Evolutionary conservation across 2,888 invertebrate genomes (phyloP), one percentile per base, ranked within the genome.

Genomic region (Drosophila ezoana): DNA sequence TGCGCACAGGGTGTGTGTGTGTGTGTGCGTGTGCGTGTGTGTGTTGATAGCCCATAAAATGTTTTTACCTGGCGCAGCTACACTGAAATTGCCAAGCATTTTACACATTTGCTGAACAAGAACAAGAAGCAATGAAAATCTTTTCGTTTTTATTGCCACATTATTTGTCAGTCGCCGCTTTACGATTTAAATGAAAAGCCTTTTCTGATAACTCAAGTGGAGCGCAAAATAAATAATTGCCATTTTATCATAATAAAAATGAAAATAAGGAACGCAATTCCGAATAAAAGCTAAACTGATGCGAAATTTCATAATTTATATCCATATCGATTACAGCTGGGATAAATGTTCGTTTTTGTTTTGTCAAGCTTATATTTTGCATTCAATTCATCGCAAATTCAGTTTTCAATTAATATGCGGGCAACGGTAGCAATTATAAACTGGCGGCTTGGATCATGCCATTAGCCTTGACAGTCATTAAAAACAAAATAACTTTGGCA

Each of bases 361-460:
- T 64, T 63, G 65, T 63, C 57, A 71, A 53, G 62, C 43, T 60
- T 43, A 23, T 8, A 6, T 64, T 61, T 65, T 58, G 41, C 16
- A 44, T 20, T 23, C 11, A 10, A 38, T 20, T 33, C 28, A 67
- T 68, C 35, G 20, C 23, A 54, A 62, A 66, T 63, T 53, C 70
- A 54, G 68, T 60, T 69, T 47, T 65, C 68, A 71, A 85, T 85
- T 87, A 85, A 71, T 70, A 62, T 82, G 61, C 62, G 23, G 37
- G 35, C 51, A 78, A 45, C 9, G 11, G 14, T 5, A 35, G 66
- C 65, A 79, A 88, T 88, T 79, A 74, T 59, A 67, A 75, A 69
- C 43, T 56, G 37, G 37, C 40, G 43, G 13, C 23, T 43, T 23
- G 14, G 40, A 16, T 16, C 11, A 11, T 16, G 37, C 53, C 32